phyloP scores from a whole-genome alignment of 2,888 invertebrate species.

The Rotaria macrura region DNA sequence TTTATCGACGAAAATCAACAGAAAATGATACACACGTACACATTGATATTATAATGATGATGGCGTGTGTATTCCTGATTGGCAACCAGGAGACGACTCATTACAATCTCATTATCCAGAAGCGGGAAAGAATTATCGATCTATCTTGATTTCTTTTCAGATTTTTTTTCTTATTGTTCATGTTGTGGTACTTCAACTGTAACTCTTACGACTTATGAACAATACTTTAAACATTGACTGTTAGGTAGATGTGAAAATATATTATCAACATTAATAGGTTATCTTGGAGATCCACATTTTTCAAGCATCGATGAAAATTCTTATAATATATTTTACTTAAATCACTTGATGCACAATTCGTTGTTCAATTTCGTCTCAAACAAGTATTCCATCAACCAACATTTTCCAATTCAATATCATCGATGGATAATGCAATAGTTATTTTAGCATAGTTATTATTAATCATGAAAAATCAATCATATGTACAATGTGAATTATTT shows the following conservation, averaged over 20 bases:
- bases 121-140: not conserved
- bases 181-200: not conserved
- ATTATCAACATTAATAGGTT: not conserved
- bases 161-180: not conserved
- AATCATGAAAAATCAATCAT: not conserved
- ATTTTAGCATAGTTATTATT: not conserved
- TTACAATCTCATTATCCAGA: not conserved
- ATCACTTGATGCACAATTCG: conserved; percentile 32
- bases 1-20: not conserved
- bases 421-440: not conserved
- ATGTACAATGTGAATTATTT: not conserved
- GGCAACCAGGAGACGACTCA: not conserved
- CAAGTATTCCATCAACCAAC: not conserved
- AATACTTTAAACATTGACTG: conserved; percentile 16
- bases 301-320: conserved; percentile 36
- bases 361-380: conserved; percentile 35
- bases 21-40: not conserved
- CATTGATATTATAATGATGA: not conserved
- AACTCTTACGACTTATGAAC: not conserved
- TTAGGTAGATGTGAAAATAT: not conserved
- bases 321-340: conserved; percentile 36
- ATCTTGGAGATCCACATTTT: conserved; percentile 38
- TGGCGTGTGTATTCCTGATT: not conserved
- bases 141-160: not conserved
- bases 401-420: not conserved